Evolutionary conservation across 2,797 vertebrate species (phyloP).

Genomic region (Chanos chanos): DNA sequence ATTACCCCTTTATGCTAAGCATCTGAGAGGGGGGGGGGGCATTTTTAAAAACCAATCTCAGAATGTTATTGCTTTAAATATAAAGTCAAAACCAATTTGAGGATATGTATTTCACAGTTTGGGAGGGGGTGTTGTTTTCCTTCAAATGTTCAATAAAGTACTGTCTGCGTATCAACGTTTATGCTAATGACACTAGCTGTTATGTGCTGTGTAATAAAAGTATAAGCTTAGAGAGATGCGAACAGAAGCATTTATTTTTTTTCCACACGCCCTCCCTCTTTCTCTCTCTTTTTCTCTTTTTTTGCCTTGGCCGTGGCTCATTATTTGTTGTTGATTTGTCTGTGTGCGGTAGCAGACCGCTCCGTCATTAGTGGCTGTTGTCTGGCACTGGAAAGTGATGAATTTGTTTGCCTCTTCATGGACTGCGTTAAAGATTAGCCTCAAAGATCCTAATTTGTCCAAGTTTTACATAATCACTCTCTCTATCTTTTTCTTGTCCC

Average conservation of each 20-base stretch:
- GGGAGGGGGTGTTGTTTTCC: no score
- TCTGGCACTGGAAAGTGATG: slow-evolving; percentile 37
- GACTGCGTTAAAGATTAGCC: background rate
- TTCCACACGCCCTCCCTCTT: no score
- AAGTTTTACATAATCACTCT: background rate
- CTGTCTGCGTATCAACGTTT: slow-evolving; percentile 23
- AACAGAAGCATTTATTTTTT: slow-evolving; percentile 9
- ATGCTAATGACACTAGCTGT: slow-evolving; percentile 27
- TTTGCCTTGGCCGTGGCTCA: background rate
- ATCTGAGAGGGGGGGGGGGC: no score
- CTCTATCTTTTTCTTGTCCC: slow-evolving; percentile 32
- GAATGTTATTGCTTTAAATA: no score
- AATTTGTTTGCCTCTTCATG: background rate
- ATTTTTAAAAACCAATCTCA: no score
- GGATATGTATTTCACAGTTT: no score
- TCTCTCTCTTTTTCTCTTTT: slow-evolving; percentile 6
- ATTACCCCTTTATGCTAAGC: no score
- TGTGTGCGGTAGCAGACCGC: slow-evolving; percentile 24
- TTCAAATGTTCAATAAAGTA: slow-evolving; percentile 1
- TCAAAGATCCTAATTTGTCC: slow-evolving; percentile 1
- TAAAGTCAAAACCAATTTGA: no score
- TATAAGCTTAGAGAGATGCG: slow-evolving; percentile 19
- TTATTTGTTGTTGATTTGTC: slow-evolving; percentile 14
- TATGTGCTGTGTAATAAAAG: slow-evolving; percentile 27
- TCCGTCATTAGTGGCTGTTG: slow-evolving; percentile 48